phyloP scores from a whole-genome alignment of 2,888 invertebrate species.

The Meiosimyza platycephala region DNA sequence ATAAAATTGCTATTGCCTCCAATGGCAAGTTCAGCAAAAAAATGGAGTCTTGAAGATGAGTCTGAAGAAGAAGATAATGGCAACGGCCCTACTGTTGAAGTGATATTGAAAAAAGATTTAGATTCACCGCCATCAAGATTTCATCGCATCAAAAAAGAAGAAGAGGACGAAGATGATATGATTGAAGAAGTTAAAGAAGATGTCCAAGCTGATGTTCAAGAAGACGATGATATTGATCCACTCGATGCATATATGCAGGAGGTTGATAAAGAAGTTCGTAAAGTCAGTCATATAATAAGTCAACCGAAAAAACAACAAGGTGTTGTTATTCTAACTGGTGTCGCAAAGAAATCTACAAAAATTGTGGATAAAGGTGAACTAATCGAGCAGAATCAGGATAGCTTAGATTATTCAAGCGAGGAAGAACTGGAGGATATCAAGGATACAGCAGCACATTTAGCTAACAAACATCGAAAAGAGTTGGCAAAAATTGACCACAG shows the following conservation, averaged over 20 bases:
- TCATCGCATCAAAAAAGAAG: conserved; percentile 55
- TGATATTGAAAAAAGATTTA: conserved; percentile 54
- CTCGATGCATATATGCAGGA: conserved; percentile 98
- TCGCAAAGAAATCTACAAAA: conserved; percentile 80
- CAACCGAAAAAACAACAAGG: conserved; percentile 69
- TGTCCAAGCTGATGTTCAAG: neutral
- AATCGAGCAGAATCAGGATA: conserved; percentile 99
- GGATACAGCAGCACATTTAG: conserved; percentile 87
- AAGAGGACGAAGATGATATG: conserved; percentile 61
- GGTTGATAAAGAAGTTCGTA: conserved; percentile 71
- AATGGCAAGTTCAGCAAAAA: conserved; percentile 77
- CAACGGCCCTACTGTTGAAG: conserved; percentile 33
- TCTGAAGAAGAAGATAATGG: conserved; percentile 87
- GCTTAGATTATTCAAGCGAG: conserved; percentile 96
- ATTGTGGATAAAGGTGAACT: conserved; percentile 91
- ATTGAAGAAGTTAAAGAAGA: conserved; percentile 46
- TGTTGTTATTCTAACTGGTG: conserved; percentile 85
- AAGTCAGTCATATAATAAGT: conserved; percentile 65
- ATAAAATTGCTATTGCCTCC: conserved; percentile 74
- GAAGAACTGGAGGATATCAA: conserved; percentile 96
- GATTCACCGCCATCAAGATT: conserved; percentile 63
- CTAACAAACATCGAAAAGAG: conserved; percentile 92
- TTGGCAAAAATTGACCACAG: conserved; percentile 92
- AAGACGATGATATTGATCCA: conserved; percentile 90
- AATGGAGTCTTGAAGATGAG: conserved; percentile 97